Evolutionary conservation across 2,888 invertebrate species (phyloP).

Genomic region (Protophormia terraenovae): DNA sequence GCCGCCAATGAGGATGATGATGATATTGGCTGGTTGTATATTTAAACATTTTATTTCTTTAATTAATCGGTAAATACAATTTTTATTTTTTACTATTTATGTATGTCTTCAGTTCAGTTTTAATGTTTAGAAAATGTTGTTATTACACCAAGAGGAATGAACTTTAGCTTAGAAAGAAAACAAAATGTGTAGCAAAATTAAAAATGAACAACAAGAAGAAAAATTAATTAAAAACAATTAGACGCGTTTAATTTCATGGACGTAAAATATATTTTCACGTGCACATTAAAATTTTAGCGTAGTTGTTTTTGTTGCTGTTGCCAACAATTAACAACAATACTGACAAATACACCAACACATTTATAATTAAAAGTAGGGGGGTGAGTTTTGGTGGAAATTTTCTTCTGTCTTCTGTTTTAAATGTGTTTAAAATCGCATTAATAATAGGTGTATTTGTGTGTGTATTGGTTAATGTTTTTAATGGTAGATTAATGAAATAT

Average conservation of each 20-base stretch:
- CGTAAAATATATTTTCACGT: conserved; percentile 42
- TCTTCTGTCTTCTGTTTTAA: background rate
- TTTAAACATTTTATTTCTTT: conserved; percentile 5
- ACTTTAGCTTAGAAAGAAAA: too few species aligned
- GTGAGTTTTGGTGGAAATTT: background rate
- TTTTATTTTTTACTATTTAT: too few species aligned
- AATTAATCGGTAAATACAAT: conserved; percentile 41
- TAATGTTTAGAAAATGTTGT: background rate
- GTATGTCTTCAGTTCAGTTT: background rate
- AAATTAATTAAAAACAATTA: conserved; percentile 79
- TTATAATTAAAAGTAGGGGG: background rate
- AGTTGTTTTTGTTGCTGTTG: background rate
- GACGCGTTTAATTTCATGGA: conserved; percentile 72
- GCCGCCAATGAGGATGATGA: background rate
- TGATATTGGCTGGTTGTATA: background rate
- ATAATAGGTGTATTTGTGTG: background rate
- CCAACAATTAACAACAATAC: background rate
- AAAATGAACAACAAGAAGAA: conserved; percentile 66
- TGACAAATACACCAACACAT: background rate
- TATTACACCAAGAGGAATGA: background rate
- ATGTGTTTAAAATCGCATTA: background rate
- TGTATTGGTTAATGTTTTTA: background rate
- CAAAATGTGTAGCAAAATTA: too few species aligned
- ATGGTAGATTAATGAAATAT: background rate
- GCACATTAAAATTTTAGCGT: background rate